These are phyloP conservation scores for Oscheius sp. DNA, from an alignment of 1,140 invertebrate genomes.

Conservation along the genomic window DNA sequence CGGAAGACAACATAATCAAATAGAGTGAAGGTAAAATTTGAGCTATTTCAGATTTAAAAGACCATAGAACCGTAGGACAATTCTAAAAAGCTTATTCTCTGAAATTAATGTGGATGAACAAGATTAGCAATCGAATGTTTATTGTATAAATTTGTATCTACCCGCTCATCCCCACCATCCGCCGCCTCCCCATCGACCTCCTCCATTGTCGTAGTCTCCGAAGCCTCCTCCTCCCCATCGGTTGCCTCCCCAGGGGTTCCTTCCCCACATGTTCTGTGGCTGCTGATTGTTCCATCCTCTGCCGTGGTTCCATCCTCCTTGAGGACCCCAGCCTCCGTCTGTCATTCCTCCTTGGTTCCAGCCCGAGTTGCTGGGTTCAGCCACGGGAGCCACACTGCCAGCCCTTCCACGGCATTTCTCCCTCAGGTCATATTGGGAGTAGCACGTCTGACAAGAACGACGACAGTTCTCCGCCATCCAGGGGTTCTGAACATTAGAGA, in stretches of 20 bases:
- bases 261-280: neutral
- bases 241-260: constrained; percentile 18
- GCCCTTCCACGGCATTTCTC: constrained; percentile 6
- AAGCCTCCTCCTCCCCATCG: constrained; percentile 16
- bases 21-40: no score
- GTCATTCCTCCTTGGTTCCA: constrained; percentile 8
- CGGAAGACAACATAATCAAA: no score
- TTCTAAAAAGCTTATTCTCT: no score
- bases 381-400: constrained; percentile 15
- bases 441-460: constrained; percentile 20
- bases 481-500: constrained; percentile 13
- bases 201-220: neutral
- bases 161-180: constrained; percentile 4
- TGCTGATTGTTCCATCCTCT: constrained; percentile 4
- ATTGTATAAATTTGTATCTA: no score
- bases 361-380: neutral
- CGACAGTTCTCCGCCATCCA: constrained; percentile 43
- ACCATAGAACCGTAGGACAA: no score
- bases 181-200: constrained; percentile 7
- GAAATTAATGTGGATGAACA: no score
- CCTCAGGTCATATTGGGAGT: constrained; percentile 23
- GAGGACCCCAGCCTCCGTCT: constrained; percentile 4
- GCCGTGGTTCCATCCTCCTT: constrained; percentile 9
- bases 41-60: no score
- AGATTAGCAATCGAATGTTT: no score